Percentiles rank a stretch among this genome's conserved stretches.
Conservation (phyloP, 2,113 vertebrate species). For the Elanus axillaris region DNA sequence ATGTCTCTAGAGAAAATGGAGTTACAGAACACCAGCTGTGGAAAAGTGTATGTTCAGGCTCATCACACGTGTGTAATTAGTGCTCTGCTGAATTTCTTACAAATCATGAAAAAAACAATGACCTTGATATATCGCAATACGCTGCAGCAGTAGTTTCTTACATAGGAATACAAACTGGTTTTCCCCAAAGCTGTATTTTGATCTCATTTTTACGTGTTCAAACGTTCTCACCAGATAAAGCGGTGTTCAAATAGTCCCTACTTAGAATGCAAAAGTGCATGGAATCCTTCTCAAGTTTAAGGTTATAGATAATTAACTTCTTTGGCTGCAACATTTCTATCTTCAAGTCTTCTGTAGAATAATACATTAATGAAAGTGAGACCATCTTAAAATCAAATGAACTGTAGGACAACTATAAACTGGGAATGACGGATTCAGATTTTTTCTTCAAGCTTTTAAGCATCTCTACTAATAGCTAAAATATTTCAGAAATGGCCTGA, state of each 20-base stretch:
- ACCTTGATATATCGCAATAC: background rate
- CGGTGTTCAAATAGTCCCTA: accelerated
- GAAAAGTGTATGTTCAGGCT: background rate
- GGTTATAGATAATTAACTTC: background rate
- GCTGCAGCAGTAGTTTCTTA: background rate
- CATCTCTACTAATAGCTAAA: constrained; percentile 33
- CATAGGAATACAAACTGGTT: background rate
- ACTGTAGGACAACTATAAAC: background rate
- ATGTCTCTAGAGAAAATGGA: background rate
- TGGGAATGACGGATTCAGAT: constrained; percentile 9
- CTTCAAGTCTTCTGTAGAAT: background rate
- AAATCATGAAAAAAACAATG: background rate
- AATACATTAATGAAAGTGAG: background rate
- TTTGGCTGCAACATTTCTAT: background rate
- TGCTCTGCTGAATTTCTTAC: background rate
- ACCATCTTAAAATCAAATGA: background rate
- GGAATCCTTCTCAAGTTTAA: background rate
- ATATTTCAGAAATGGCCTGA: constrained; percentile 46
- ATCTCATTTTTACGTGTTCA: background rate
- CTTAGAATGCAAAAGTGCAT: background rate
- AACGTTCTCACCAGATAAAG: background rate
- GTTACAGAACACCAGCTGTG: background rate
- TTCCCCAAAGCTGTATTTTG: background rate
- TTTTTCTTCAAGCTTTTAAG: constrained; percentile 45
- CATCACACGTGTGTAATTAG: background rate